Evolutionary conservation across 2,113 vertebrate genomes (phyloP), one percentile per base, ranked within the genome.

Genomic region (Scopus umbretta): DNA sequence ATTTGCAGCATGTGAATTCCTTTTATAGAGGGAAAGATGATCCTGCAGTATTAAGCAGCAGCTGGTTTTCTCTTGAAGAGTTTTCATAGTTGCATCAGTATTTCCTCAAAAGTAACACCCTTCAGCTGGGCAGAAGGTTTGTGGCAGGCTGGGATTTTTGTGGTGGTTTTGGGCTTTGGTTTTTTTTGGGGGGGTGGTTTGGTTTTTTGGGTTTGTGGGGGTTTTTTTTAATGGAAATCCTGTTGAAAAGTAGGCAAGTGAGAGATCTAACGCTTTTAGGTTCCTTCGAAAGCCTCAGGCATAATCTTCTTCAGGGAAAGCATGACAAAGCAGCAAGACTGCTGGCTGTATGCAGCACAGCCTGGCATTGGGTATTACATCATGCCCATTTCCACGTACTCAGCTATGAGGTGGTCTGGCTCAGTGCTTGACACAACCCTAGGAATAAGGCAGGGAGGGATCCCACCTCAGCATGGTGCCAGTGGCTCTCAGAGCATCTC

Each of bases 61-160:
- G 70, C 47, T 67, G 49, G 11, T 72, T 84, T 88, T 85, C 25
- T 72, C 70, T 91, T 74, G 16, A 79, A 61, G 71, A 40, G 30
- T 85, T 92, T 72, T 55, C 71, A 26, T 22, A 62, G 62, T 18
- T 68, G 56, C 84, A 92, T 79, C 92, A 75, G 2, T 92, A 63
- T 81, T 92, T 91, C 90, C 84, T 88, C 66, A 89, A 91, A 94
- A 68, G 49, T 20, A 96, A 78, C 80, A 87, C 73, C 52, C 49
- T 94, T 89, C 93, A 85, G 56, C 53, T 87, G 79, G 78, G 40
- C 80, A 89, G 76, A 94, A 81, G 45, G 71, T 43, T 82, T 75
- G 40, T 74, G 56, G 50, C 86, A 94, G 80, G 72, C 42, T 74
- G 42, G 14, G 55, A 42, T 43, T 80, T 94, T 88, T 45, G n/a